Evolutionary conservation across 2,113 vertebrate species (phyloP).

Genomic region (Craseonycteris thonglongyai): DNA sequence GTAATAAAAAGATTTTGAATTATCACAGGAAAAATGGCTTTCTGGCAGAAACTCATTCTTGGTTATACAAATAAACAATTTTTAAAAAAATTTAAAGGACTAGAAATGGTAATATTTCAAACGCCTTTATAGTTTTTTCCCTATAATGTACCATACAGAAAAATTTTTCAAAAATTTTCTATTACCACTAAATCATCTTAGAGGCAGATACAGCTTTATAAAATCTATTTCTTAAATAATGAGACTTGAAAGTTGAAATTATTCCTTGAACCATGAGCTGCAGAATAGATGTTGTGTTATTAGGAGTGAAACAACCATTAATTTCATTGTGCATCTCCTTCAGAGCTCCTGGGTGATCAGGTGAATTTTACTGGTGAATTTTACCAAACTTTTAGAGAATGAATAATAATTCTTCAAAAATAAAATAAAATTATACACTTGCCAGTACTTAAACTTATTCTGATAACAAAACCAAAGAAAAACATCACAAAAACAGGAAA

Average conservation of each 20-base stretch:
- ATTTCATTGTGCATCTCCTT: neutral
- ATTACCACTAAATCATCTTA: neutral
- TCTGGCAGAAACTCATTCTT: neutral
- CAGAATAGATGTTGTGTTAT: neutral
- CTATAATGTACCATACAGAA: neutral
- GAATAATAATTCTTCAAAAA: neutral
- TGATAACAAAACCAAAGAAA: neutral
- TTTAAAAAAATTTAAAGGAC: neutral
- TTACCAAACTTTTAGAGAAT: neutral
- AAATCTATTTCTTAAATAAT: neutral
- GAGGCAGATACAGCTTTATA: neutral
- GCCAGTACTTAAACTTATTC: neutral
- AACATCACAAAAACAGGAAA: neutral
- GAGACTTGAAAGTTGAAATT: neutral
- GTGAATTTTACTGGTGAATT: neutral
- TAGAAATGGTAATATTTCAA: neutral
- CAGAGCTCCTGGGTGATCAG: neutral
- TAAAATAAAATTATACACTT: no score
- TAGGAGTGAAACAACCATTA: neutral
- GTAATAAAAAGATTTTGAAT: neutral
- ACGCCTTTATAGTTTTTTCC: neutral
- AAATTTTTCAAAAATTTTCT: neutral
- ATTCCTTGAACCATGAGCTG: neutral
- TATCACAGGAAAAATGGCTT: neutral
- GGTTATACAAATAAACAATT: neutral